Conservation (phyloP, 2,797 vertebrate species). For the Neoniphon sammara region DNA sequence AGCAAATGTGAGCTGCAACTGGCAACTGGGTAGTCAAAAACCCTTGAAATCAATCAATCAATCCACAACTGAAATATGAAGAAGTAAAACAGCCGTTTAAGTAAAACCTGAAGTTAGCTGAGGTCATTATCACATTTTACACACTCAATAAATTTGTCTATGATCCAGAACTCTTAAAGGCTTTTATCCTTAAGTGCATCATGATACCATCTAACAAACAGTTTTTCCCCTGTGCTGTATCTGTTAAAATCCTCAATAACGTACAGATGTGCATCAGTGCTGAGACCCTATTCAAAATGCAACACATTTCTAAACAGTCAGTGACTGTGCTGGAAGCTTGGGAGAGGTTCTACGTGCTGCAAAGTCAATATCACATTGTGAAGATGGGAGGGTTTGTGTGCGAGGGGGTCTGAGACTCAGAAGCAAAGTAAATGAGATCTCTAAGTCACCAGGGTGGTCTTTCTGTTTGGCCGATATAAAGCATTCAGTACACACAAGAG, state of each 20-base stretch:
- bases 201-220: background rate
- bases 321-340: slow-evolving; percentile 36
- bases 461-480: slow-evolving; percentile 37
- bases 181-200: background rate
- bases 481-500: slow-evolving; percentile 48
- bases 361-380: slow-evolving; percentile 60
- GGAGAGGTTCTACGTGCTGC: slow-evolving; percentile 44
- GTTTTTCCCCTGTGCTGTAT: too few relatives aligned
- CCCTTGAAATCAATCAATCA: background rate
- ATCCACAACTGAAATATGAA: background rate
- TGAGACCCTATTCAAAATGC: background rate
- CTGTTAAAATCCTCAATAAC: background rate
- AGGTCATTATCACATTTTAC: background rate
- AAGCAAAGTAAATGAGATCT: slow-evolving; percentile 57
- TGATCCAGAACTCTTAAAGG: background rate
- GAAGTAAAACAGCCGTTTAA: background rate
- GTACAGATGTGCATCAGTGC: background rate
- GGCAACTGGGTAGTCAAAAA: background rate
- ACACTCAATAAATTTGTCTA: background rate
- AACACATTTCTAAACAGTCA: slow-evolving; percentile 18
- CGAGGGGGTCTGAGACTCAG: background rate
- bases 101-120: background rate
- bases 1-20: background rate
- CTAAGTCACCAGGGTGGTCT: slow-evolving; percentile 58
- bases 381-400: slow-evolving; percentile 11